Base-by-base conservation (phyloP, 2,888 invertebrate species). In the Nephrotoma flavescens region DNA sequence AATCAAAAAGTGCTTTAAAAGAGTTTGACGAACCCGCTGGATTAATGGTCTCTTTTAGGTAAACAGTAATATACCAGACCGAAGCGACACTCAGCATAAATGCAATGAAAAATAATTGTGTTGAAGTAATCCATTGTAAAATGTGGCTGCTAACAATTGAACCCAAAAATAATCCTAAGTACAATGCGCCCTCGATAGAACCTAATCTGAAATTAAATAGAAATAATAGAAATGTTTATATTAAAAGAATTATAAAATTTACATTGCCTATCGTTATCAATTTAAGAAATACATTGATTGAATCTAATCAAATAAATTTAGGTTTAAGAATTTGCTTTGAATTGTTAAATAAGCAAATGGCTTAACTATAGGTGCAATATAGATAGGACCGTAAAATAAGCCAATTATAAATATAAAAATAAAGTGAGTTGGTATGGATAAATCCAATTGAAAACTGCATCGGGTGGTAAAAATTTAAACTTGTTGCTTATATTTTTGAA, bases 151-250 rank as follows among this genome's bases (percentile, higher is more conserved):
- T 94, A 0, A 90, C 87, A 4, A 94, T 88, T 1, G 92, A 90
- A 19, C 95, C 95, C 11, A 92, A 87, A 15, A 95, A 90, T 85
- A 93, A 90, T 6, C 95, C 95, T 0, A 92, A 88, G n/a, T 92
- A 92, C 45, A 94, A 90, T 0, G 92, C 89, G 0, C 92, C 92
- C 89, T 94, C 93, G 87, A 94, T 88, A 85, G 93, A 88, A 4
- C 92, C 93, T 92, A 94, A 93, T 90, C 94, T 94, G 90, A 85
- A 92, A 87, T 87, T 88, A 88, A 88, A 87, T 19, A 5, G 2
- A n/a, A n/a, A 52, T 52, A 88, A 87, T 19, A 0, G n/a, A 47
- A 47, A 52, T 52, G n/a, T 52, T 52, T 52, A 15, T 47, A 15
- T 52, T 52, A 7, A 19, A 12, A 12, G 7, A 6, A 47, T 44